Percentiles rank a stretch among this genome's conserved stretches.
Evolutionary conservation across 2,797 vertebrate species (phyloP).

Genomic region (Varecia variegata): DNA sequence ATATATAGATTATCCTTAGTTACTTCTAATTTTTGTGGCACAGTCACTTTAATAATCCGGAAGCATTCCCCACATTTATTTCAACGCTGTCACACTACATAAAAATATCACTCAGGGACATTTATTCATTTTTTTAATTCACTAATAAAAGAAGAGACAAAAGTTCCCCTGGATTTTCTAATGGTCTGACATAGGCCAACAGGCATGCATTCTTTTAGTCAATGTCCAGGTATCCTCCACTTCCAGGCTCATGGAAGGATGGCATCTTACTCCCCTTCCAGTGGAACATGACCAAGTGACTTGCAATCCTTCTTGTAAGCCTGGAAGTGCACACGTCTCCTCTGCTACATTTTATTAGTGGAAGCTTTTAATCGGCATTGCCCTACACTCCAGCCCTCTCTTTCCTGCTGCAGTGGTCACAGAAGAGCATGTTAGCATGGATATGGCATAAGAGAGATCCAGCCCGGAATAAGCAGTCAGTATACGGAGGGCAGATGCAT

Average conservation of each 20-base stretch:
- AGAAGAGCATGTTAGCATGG: not conserved
- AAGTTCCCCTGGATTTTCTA: not conserved
- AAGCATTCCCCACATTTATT: not conserved
- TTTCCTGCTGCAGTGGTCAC: not conserved
- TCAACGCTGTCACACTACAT: not conserved
- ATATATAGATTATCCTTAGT: not conserved
- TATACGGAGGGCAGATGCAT: not conserved
- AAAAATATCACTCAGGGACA: not conserved
- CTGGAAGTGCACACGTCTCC: not conserved
- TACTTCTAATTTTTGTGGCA: not conserved
- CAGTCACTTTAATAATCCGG: not conserved
- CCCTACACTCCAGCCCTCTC: not conserved
- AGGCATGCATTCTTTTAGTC: not conserved
- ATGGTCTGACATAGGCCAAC: not conserved
- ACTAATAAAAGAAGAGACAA: not conserved
- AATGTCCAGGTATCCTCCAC: too few species aligned
- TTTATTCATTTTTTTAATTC: not conserved
- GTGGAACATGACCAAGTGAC: not conserved
- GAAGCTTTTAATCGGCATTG: not conserved
- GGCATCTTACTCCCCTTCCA: not conserved
- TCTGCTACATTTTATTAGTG: not conserved
- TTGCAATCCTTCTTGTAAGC: not conserved
- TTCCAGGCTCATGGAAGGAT: not conserved
- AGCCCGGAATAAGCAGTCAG: not conserved
- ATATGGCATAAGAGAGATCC: not conserved